Base-by-base conservation (phyloP, 2,113 vertebrate genomes). In the Clarias gariepinus region DNA sequence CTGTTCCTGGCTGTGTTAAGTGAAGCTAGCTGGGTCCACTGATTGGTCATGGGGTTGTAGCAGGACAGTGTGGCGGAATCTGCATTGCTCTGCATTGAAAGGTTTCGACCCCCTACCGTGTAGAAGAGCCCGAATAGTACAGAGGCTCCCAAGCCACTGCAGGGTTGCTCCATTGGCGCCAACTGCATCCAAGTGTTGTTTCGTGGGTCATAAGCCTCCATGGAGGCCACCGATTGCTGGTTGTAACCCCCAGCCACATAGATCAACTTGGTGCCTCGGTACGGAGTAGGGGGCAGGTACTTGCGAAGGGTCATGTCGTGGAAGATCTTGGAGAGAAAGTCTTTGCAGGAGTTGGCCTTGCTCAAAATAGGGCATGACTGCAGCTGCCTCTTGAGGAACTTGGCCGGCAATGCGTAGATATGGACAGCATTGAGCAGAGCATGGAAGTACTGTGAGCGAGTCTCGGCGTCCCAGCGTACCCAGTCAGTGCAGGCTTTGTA, bases 1-100 rank as follows among this genome's bases (percentile, higher is more conserved):
- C 96, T 84, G 92, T 96, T 96, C 85, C 96, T 93, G 81, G 95
- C 92, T 13, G 87, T 88, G 90, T 94, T 95, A 87, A 96, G 93
- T 9, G 94, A 81, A 2, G 95, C 93, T 8, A 91, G 91, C 86
- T 92, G 92, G 69, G 92, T 95, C 96, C 95, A 96, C 89, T 95
- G 94, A 91, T 96, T 96, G 89, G 94, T 96, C 94, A 96, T 94
- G 47, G 96, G 96, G 91, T 96, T 96, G 91, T 96, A 96, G 91
- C 95, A 96, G 92, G 88, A 92, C 81, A 96, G 88, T 8, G 91
- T n/a, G 85, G 90, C 92, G 30, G 94, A 95, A 83, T 96, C 96
- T 0, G 88, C 91, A 90, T 95, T 96, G 89, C 92, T 93, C 33
- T 94, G 93, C 52, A 94, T 85, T 0, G 95, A 95, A 84, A 96